Evolutionary conservation across 2,797 vertebrate species (phyloP).

Genomic region (Leuciscus waleckii): DNA sequence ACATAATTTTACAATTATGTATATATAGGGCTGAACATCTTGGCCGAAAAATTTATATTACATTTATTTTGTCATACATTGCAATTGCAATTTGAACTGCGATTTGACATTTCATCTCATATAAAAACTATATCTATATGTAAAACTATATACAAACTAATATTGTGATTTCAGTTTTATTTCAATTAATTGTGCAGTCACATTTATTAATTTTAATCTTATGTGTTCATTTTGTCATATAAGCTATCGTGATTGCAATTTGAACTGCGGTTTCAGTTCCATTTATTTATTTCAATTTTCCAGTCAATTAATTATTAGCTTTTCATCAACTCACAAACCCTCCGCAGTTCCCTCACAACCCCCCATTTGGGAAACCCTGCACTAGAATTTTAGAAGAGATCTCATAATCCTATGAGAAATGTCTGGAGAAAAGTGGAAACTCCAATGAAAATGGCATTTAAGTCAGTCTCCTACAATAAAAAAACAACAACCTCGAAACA

Average conservation of each 20-base stretch:
- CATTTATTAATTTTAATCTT: not conserved
- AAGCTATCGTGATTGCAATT: not conserved
- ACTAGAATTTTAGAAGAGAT: not conserved
- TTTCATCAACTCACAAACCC: not conserved
- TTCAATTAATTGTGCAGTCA: not conserved
- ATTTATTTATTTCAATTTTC: not conserved
- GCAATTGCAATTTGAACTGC: not conserved
- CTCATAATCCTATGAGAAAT: not conserved
- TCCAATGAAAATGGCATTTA: slow-evolving; percentile 8
- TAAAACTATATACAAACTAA: not conserved
- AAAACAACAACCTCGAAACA: slow-evolving; percentile 14
- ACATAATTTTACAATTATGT: not conserved
- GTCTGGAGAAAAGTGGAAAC: not conserved
- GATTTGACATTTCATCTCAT: not conserved
- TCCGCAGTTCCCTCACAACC: not conserved
- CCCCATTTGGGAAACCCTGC: not conserved
- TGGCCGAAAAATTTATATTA: not conserved
- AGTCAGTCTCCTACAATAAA: slow-evolving; percentile 2
- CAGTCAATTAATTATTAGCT: not conserved
- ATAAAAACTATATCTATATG: not conserved
- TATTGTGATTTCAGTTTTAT: not conserved
- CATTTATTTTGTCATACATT: not conserved
- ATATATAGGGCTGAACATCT: too few relatives aligned
- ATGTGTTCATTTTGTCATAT: not conserved
- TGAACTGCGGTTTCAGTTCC: not conserved